Evolutionary conservation across 2,888 invertebrate genomes (phyloP), one percentile per base, ranked within the genome.

Genomic region (Peribatodes rhomboidaria): DNA sequence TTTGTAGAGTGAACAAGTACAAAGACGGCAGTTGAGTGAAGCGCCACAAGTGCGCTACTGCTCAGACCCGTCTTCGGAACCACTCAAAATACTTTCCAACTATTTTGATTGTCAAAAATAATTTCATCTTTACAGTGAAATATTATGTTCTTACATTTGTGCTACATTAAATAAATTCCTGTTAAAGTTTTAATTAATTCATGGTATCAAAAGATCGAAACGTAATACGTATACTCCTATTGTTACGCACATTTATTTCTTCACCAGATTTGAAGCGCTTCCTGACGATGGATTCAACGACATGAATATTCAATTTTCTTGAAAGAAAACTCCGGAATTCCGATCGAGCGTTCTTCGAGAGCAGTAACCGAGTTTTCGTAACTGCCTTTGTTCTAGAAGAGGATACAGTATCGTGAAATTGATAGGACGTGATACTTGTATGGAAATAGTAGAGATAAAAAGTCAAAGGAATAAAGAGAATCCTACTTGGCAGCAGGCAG

Each of bases 271-370:
- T 60, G 37, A 31, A 59, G 31, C 59, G 58, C 58, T 58, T 54
- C 39, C 57, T 31, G 39, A 61, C 75, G 75, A 79, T 71, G 70
- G 75, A 80, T 80, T 73, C 74, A 68, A 69, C 67, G 63, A 71
- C 78, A 84, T 85, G 83, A 83, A 86, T 86, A 86, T 87, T 86
- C 84, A 85, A 86, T 86, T 83, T 86, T 75, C 78, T 78, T 75
- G 74, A 81, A 82, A 80, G 80, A 83, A 85, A 82, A 76, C 76
- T 79, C 71, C 61, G 65, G 70, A 70, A 81, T 79, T 83, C 83
- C 83, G 52, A 46, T 65, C 22, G 39, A 33, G 20, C 52, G 39
- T 77, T 74, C 69, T 77, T 74, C 68, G 61, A 71, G 31, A 69
- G 71, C 67, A 65, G 67, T 73, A 73, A 75, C 74, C 75, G 61